phyloP scores from a whole-genome alignment of 2,113 vertebrate species.

The Corapipo altera region DNA sequence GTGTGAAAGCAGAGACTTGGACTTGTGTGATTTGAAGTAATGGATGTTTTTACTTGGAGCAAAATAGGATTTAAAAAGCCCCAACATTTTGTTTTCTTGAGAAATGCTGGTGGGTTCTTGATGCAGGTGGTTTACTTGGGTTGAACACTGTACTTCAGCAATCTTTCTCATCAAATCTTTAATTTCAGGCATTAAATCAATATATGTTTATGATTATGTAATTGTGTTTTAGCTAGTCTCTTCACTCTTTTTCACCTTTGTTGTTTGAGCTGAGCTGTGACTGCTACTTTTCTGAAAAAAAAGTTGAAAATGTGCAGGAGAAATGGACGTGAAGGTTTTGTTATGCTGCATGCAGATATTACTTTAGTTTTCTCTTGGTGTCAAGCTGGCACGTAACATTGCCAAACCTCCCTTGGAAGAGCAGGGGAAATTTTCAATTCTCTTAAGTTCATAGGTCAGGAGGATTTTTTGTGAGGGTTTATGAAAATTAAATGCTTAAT shows the following conservation, averaged over 20 bases:
- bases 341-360: not conserved
- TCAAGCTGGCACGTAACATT: not conserved
- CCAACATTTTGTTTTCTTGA: not conserved
- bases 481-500: not conserved
- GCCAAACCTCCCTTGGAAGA: not conserved
- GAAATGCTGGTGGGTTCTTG: not conserved
- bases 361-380: not conserved
- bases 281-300: not conserved
- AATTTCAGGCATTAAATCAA: not conserved
- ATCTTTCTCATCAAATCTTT: not conserved
- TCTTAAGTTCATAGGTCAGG: not conserved
- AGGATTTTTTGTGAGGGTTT: not conserved
- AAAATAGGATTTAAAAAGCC: not conserved
- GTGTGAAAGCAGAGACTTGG: not conserved
- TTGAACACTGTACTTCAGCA: not conserved
- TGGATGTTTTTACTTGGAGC: constrained; percentile 31
- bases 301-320: not conserved
- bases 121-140: not conserved
- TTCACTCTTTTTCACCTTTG: not conserved
- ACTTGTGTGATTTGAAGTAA: not conserved
- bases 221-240: not conserved
- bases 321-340: not conserved
- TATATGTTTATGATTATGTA: not conserved
- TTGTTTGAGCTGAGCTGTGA: not conserved
- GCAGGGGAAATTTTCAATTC: not conserved